Conservation (phyloP, 2,113 vertebrate species). For the Syngnathus scovelli region DNA sequence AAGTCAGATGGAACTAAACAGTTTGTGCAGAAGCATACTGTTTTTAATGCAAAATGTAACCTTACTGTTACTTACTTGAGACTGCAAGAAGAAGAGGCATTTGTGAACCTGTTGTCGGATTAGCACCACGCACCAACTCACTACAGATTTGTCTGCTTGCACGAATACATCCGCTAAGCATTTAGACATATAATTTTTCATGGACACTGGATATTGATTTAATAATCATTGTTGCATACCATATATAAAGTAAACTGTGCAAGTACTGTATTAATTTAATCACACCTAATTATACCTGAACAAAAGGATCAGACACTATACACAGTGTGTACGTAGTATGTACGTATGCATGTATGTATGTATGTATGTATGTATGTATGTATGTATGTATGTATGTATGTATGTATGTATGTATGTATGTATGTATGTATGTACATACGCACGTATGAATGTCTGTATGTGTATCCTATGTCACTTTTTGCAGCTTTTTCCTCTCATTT, state of each 20-base stretch:
- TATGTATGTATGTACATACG: no score
- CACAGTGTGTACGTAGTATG: constrained; percentile 27
- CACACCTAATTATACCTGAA: constrained; percentile 39
- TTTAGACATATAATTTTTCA: constrained; percentile 56
- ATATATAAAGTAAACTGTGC: constrained; percentile 56
- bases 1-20: constrained; percentile 17
- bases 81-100: constrained; percentile 55
- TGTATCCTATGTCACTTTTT: constrained; percentile 38
- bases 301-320: constrained; percentile 16
- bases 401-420: no score
- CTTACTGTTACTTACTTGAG: constrained; percentile 55
- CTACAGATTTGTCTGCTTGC: constrained; percentile 28
- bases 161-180: constrained; percentile 42
- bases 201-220: constrained; percentile 53
- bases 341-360: no score
- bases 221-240: constrained; percentile 48
- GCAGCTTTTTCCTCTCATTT: constrained; percentile 54
- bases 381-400: constrained; percentile 14
- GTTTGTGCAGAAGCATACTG: constrained; percentile 11
- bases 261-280: constrained; percentile 41
- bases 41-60: constrained; percentile 62
- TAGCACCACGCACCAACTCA: constrained; percentile 55
- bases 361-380: no score
- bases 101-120: constrained; percentile 56
- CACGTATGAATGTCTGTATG: constrained; percentile 9